Evolutionary conservation across 2,113 vertebrate genomes (phyloP).

Genomic region (Halcyon malimbica): DNA sequence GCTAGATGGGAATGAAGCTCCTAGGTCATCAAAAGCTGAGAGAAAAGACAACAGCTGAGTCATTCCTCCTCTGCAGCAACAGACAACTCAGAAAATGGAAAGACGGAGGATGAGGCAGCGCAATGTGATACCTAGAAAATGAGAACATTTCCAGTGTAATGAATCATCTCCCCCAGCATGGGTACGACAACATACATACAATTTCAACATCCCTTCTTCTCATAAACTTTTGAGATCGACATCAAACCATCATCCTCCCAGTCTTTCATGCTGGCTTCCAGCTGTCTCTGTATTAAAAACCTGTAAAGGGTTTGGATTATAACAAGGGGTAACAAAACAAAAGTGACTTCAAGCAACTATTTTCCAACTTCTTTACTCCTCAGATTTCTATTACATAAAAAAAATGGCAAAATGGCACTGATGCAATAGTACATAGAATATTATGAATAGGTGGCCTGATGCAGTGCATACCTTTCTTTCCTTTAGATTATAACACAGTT

Average conservation of each 20-base stretch:
- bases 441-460: rapidly evolving
- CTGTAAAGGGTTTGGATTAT: background rate
- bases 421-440: background rate
- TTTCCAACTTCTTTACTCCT: background rate
- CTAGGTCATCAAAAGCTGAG: background rate
- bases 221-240: background rate
- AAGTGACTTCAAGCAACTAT: background rate
- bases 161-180: background rate
- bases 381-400: background rate
- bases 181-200: background rate
- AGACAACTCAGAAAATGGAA: background rate
- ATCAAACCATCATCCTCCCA: background rate
- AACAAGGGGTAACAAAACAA: background rate
- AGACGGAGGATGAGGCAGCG: background rate
- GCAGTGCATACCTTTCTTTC: background rate
- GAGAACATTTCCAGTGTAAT: background rate
- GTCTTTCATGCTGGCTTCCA: background rate
- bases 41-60: slow-evolving; percentile 19
- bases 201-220: background rate
- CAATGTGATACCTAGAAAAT: background rate
- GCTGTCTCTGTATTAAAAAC: background rate
- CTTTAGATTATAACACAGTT: background rate
- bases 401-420: background rate
- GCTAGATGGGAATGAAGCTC: background rate
- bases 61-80: background rate